Conservation (phyloP, 2,888 invertebrate species). For the Caenorhabditis sp. region DNA sequence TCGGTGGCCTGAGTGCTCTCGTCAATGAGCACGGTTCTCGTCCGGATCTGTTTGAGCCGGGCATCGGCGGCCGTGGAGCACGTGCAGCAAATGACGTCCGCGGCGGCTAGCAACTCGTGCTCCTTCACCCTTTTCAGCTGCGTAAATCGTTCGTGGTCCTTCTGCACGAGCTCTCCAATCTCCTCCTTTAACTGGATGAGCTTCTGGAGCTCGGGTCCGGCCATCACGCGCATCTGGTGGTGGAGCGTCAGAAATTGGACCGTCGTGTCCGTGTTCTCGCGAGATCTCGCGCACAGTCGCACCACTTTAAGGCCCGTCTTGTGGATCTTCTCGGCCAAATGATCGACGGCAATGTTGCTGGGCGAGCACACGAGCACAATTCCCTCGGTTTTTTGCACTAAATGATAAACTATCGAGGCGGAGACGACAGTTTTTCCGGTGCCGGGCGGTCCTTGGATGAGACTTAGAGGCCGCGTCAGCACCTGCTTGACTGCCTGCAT, state of each 20-base stretch:
- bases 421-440: conserved; percentile 90
- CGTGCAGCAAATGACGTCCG: conserved; percentile 98
- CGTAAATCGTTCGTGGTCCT: conserved; percentile 92
- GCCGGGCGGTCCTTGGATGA: conserved; percentile 87
- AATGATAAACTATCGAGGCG: conserved; percentile 97
- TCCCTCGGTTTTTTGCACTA: conserved; percentile 87
- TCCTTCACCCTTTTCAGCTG: conserved; percentile 59
- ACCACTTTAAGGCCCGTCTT: conserved; percentile 94
- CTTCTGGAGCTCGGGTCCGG: conserved; percentile 82
- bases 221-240: conserved; percentile 95
- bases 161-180: conserved; percentile 94
- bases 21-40: conserved; percentile 77
- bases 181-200: conserved; percentile 84
- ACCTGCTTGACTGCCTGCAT: conserved; percentile 99
- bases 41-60: conserved; percentile 85
- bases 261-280: conserved; percentile 97
- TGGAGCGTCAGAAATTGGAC: conserved; percentile 96
- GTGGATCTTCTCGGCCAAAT: conserved; percentile 98
- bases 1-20: conserved; percentile 82
- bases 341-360: conserved; percentile 98
- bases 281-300: conserved; percentile 94
- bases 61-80: conserved; percentile 99
- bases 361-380: conserved; percentile 96
- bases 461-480: conserved; percentile 92
- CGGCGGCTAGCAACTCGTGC: conserved; percentile 82